phyloP scores from a whole-genome alignment of 2,113 vertebrate species.

The Ophiodon elongatus region DNA sequence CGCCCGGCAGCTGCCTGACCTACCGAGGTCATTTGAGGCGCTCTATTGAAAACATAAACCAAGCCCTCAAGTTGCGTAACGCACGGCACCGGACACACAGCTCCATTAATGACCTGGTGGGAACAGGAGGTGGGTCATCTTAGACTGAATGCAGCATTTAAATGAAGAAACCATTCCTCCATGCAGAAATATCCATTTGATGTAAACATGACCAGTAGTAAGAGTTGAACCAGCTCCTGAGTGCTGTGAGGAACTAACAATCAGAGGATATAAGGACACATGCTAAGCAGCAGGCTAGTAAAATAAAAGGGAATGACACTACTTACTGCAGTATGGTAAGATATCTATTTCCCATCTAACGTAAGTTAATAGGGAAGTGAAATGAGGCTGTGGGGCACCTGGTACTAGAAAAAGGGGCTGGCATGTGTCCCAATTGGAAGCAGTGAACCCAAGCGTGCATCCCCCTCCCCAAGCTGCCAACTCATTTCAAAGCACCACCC shows the following conservation, averaged over 20 bases:
- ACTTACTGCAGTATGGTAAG: not conserved
- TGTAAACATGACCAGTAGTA: not conserved
- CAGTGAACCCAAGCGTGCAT: not conserved
- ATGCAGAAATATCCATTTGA: not conserved
- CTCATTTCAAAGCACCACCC: not conserved
- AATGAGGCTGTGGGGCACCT: not conserved
- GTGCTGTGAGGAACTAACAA: not conserved
- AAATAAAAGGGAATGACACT: not conserved
- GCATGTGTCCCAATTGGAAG: not conserved
- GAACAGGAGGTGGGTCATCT: not conserved
- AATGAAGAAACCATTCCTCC: not conserved
- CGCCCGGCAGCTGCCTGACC: slow-evolving; percentile 30
- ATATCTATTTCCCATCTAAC: not conserved
- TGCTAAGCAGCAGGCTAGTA: not conserved
- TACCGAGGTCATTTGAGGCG: slow-evolving; percentile 4
- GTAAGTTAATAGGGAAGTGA: not conserved
- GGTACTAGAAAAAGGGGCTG: slow-evolving; percentile 4
- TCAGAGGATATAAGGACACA: not conserved
- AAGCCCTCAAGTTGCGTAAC: not conserved
- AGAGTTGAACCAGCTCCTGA: not conserved
- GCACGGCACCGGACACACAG: not conserved
- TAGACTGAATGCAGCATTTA: not conserved
- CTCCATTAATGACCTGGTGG: not conserved
- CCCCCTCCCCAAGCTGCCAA: not conserved
- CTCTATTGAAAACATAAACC: slow-evolving; percentile 17